These are phyloP conservation scores for Brachylomia viminalis DNA, from an alignment of 2,888 invertebrate species.

Conservation along the genomic window DNA sequence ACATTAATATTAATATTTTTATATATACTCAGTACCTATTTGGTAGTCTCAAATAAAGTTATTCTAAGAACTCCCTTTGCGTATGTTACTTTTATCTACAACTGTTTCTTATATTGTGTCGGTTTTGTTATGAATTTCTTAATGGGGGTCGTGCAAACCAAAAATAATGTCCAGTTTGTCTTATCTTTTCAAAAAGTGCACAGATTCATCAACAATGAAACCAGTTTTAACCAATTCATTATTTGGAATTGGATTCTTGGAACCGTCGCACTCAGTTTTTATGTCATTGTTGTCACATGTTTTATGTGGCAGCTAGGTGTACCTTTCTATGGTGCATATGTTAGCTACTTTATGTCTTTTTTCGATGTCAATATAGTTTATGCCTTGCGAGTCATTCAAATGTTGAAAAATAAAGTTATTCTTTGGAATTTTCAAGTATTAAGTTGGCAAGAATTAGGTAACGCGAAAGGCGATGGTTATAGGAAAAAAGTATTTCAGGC, in stretches of 20 bases:
- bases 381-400: neutral
- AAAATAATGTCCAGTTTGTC: conserved; percentile 28
- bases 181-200: conserved; percentile 41
- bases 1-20: neutral
- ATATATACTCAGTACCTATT: neutral
- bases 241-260: conserved; percentile 34
- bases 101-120: no score
- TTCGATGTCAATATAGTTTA: conserved; percentile 25
- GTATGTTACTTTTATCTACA: no score
- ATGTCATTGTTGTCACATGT: neutral
- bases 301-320: neutral
- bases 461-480: neutral
- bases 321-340: neutral
- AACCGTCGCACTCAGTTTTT: neutral
- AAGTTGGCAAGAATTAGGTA: neutral
- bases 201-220: conserved; percentile 24
- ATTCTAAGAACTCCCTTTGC: no score
- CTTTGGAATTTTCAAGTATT: neutral
- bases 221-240: neutral
- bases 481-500: conserved; percentile 21
- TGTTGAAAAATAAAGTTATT: conserved; percentile 27
- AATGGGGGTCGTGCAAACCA: neutral
- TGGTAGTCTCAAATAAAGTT: no score
- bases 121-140: conserved; percentile 28
- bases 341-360: neutral